Base-by-base conservation (phyloP, 2,888 invertebrate species). In the Dynastes grantii region DNA sequence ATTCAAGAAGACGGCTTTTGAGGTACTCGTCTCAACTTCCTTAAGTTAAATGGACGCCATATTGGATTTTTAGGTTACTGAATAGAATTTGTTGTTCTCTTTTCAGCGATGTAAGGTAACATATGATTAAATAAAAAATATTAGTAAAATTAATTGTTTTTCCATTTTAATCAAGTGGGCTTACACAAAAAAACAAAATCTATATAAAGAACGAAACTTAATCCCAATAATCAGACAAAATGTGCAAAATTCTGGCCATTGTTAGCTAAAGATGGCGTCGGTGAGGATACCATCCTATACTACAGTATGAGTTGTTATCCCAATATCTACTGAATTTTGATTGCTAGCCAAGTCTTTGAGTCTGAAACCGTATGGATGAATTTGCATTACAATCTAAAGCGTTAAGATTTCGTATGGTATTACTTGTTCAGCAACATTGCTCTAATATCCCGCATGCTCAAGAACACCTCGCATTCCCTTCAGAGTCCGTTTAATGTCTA, bases 401-500 rank as follows among this genome's bases (percentile, higher is more conserved):
- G 29, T n/a, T 13, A 4, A 64, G 58, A 63, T 53, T 22, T 53
- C 3, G 9, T n/a, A 51, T 51, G 6, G 6, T 13, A n/a, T 45
- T 79, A 79, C 79, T 71, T 79, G 97, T 92, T 92, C 82, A 97
- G 94, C 0, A 96, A 97, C 58, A 97, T 89, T 0, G 92, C 92
- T 71, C 97, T 92, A 79, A 98, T 94, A 83, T 98, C 97, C 85
- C 96, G 95, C 5, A 97, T 94, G 0, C 96, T 94, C 3, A 98
- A 90, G 86, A 94, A 93, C 76, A 98, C 90, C 85, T 98, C 97
- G 86, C 95, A 97, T 87, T 97, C 96, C 84, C 97, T 98, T 97
- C 1, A 98, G 88, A 0, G 95, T 95, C 89, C 98, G 97, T 84
- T 98, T 98, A 83, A 99, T 96, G 89, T 99, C 98, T 0, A 98